phyloP scores from a whole-genome alignment of 2,888 invertebrate genomes.

The Globia sparganii region DNA sequence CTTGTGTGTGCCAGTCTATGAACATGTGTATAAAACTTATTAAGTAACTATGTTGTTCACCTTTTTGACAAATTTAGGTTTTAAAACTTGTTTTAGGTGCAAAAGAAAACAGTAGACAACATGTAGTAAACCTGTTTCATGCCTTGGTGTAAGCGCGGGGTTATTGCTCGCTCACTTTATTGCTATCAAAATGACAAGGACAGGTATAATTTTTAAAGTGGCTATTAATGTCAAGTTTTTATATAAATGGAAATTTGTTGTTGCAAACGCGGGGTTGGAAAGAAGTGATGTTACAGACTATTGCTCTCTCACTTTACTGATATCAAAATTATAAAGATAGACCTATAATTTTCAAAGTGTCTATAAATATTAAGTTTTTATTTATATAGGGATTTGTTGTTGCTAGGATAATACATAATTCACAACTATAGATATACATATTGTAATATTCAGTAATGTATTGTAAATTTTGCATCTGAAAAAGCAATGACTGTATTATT shows the following conservation, averaged over 20 bases:
- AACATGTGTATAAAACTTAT: background rate
- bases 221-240: background rate
- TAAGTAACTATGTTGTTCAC: background rate
- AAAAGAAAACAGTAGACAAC: background rate
- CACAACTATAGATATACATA: background rate
- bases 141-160: background rate
- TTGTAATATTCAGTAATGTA: background rate
- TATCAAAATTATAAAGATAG: background rate
- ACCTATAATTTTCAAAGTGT: background rate
- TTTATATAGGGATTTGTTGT: background rate
- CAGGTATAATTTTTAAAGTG: background rate
- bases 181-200: background rate
- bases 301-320: background rate
- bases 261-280: background rate
- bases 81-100: background rate
- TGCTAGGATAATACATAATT: conserved; percentile 9
- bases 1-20: background rate
- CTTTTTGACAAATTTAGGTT: background rate
- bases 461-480: conserved; percentile 31
- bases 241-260: background rate
- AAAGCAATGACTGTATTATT: conserved; percentile 22
- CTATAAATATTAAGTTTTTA: background rate
- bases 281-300: background rate
- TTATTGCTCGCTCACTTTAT: background rate
- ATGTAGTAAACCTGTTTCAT: background rate